Evolutionary conservation across 2,888 invertebrate species (phyloP).

Genomic region (Eumacrocentrus americanus): DNA sequence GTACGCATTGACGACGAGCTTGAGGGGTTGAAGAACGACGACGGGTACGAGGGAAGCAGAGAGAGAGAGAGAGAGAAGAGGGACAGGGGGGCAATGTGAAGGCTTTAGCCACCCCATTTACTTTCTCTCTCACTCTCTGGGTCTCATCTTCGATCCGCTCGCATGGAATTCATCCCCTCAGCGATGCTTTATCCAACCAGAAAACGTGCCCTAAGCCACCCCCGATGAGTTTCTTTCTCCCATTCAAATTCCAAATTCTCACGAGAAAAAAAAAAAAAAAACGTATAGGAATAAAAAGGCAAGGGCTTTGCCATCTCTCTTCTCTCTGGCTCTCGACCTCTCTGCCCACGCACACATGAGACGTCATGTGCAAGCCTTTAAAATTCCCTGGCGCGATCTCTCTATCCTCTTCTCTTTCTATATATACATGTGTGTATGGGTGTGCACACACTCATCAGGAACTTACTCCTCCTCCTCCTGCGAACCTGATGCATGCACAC

Average conservation of each 20-base stretch:
- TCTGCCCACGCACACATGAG: not conserved
- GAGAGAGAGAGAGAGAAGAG: constrained; percentile 2
- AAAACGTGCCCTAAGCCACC: constrained; percentile 15
- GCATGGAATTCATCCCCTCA: constrained; percentile 9
- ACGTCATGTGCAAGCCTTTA: constrained; percentile 9
- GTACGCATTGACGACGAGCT: constrained; percentile 25
- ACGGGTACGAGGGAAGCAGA: constrained; percentile 1
- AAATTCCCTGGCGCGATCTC: not conserved
- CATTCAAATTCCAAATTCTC: constrained; percentile 6
- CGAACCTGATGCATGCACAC: not conserved
- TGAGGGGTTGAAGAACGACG: constrained; percentile 25
- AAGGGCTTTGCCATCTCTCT: constrained; percentile 1
- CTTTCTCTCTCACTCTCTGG: constrained; percentile 15
- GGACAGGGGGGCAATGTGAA: not conserved
- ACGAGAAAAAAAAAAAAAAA: not conserved
- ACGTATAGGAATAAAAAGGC: not conserved
- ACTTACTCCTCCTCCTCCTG: no score
- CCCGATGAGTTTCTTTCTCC: not conserved
- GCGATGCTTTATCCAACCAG: constrained; percentile 17
- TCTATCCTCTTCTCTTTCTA: not conserved
- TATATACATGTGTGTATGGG: not conserved
- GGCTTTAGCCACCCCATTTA: constrained; percentile 19
- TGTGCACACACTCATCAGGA: not conserved
- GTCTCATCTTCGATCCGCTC: constrained; percentile 25
- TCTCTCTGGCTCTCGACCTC: not conserved